A percentile compares a stretch with the other conserved stretches of the same genome.
Evolutionary conservation across 1,140 invertebrate genomes (phyloP).

Genomic region (Aculops lycopersici): DNA sequence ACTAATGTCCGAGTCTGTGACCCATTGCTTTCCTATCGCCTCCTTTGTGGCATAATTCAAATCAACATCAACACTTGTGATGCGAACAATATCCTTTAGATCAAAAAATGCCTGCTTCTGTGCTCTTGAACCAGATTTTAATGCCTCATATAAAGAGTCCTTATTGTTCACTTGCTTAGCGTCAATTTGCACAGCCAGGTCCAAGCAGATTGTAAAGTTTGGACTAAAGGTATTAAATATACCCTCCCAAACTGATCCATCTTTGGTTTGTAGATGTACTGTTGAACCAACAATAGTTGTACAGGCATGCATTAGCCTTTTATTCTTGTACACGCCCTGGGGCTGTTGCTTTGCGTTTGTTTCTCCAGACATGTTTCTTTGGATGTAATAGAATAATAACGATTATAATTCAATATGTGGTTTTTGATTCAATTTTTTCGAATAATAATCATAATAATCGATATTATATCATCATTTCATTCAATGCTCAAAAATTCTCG

Average conservation of each 20-base stretch:
- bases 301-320: conserved; percentile 48
- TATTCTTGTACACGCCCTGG: conserved; percentile 54
- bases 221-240: conserved; percentile 52
- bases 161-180: conserved; percentile 5
- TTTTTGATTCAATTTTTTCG: too few relatives aligned
- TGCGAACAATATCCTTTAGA: conserved; percentile 38
- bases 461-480: too few relatives aligned
- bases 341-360: conserved; percentile 3
- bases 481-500: too few relatives aligned
- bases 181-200: background rate
- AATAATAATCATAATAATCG: too few relatives aligned
- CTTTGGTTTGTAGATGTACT: conserved; percentile 27
- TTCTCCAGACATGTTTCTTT: too few relatives aligned
- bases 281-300: conserved; percentile 44
- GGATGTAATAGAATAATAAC: too few relatives aligned
- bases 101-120: conserved; percentile 49
- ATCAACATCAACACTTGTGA: conserved; percentile 44
- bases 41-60: conserved; percentile 48
- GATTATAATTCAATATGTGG: too few relatives aligned
- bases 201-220: conserved; percentile 15
- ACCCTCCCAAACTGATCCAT: conserved; percentile 45
- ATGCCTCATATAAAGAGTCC: conserved; percentile 2
- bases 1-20: conserved; percentile 41
- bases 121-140: conserved; percentile 2
- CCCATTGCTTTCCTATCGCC: conserved; percentile 11